Percentiles rank a stretch among this genome's conserved stretches.
These are phyloP conservation scores for Microplitis deprimator DNA, from an alignment of 2,888 invertebrate genomes.

Conservation along the genomic window DNA sequence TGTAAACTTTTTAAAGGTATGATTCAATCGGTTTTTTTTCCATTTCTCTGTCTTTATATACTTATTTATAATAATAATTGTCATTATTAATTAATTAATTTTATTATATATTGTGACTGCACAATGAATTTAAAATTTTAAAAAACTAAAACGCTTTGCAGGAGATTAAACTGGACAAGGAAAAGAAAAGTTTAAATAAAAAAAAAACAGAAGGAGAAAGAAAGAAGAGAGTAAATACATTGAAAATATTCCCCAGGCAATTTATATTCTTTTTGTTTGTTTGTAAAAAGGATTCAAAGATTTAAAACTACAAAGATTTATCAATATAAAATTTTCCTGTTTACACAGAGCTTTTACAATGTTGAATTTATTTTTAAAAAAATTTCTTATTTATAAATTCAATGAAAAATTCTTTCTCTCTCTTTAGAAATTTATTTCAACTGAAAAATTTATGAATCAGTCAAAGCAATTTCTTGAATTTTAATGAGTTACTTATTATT, in stretches of 20 bases:
- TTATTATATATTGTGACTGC: background rate
- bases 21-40: slow-evolving; percentile 9
- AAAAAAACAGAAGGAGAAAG: background rate
- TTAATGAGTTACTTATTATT: background rate
- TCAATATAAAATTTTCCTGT: slow-evolving; percentile 16
- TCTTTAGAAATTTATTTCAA: background rate
- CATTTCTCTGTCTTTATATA: slow-evolving; percentile 4
- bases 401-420: background rate
- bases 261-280: slow-evolving; percentile 11
- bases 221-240: background rate
- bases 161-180: slow-evolving; percentile 12
- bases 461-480: background rate
- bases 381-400: background rate
- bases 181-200: background rate
- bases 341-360: background rate
- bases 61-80: background rate
- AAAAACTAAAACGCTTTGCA: slow-evolving; percentile 12
- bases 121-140: background rate
- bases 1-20: slow-evolving; percentile 26
- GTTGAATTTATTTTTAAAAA: background rate
- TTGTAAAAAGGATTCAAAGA: slow-evolving; percentile 14
- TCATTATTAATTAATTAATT: background rate
- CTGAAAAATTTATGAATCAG: background rate
- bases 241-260: slow-evolving; percentile 10
- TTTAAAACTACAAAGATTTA: slow-evolving; percentile 2